A percentile compares a stretch with the other conserved stretches of the same genome.
Evolutionary conservation across 2,888 invertebrate genomes (phyloP).

Genomic region (Galeopsomyia nigrocyanea): DNA sequence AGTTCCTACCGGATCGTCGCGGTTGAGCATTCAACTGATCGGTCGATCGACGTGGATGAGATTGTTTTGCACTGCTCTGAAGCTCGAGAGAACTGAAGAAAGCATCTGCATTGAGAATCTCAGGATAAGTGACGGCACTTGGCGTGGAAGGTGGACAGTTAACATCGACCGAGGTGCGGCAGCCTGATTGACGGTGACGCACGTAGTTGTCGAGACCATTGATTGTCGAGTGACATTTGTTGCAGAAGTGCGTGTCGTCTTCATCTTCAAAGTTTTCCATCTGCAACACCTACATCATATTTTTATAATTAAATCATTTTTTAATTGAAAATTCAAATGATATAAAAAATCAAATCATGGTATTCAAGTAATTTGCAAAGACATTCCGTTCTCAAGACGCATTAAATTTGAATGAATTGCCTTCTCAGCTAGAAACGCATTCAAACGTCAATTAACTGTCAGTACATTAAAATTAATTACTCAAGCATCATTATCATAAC

Average conservation of each 20-base stretch:
- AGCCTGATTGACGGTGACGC: slow-evolving; percentile 82
- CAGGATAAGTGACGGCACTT: slow-evolving; percentile 65
- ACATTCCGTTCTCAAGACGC: no score
- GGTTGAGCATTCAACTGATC: slow-evolving; percentile 51
- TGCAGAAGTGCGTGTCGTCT: slow-evolving; percentile 89
- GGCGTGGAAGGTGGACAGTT: slow-evolving; percentile 60
- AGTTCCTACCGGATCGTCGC: slow-evolving; percentile 51
- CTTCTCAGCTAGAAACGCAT: no score
- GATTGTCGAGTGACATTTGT: slow-evolving; percentile 87
- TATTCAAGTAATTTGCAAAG: background rate
- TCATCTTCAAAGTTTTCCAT: slow-evolving; percentile 70
- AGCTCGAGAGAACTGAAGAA: slow-evolving; percentile 88
- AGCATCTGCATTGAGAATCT: slow-evolving; percentile 81
- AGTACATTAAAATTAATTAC: background rate
- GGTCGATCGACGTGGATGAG: slow-evolving; percentile 62
- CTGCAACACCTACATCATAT: background rate
- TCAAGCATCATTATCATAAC: slow-evolving; percentile 6
- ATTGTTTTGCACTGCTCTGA: slow-evolving; percentile 77
- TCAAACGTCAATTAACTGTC: no score
- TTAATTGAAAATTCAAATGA: background rate
- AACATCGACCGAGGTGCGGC: slow-evolving; percentile 66
- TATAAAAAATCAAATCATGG: background rate
- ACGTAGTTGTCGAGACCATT: slow-evolving; percentile 90
- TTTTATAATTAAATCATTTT: background rate
- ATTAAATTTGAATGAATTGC: no score